Evolutionary conservation across 2,888 invertebrate species (phyloP).

Genomic region (Amblyjoppa fuscipennis): DNA sequence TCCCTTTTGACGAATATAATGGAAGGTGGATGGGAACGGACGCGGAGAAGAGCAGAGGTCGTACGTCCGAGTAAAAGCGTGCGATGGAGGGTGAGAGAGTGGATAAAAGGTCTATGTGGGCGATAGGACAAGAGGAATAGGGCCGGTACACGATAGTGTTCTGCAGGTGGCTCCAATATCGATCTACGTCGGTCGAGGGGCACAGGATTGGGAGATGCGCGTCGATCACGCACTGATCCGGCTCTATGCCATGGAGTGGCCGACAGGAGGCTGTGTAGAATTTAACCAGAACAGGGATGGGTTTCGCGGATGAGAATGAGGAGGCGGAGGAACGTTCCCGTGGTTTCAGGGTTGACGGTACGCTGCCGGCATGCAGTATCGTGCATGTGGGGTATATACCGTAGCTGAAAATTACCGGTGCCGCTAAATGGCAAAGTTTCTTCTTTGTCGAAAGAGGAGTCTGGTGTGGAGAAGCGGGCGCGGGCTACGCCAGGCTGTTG

Average conservation of each 20-base stretch:
- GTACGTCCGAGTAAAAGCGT: not conserved
- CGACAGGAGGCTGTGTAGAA: slow-evolving; percentile 47
- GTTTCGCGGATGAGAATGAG: slow-evolving; percentile 7
- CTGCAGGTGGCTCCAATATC: slow-evolving; percentile 50
- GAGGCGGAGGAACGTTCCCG: slow-evolving; percentile 10
- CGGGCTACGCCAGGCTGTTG: not conserved
- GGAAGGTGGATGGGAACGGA: not conserved
- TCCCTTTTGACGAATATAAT: not conserved
- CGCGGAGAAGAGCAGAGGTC: not conserved
- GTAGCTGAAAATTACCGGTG: slow-evolving; percentile 54
- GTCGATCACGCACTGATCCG: slow-evolving; percentile 63
- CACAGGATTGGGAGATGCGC: slow-evolving; percentile 27
- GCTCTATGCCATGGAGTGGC: slow-evolving; percentile 22
- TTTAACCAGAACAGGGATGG: slow-evolving; percentile 7
- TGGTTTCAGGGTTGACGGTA: slow-evolving; percentile 16
- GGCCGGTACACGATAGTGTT: slow-evolving; percentile 34
- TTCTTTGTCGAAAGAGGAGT: slow-evolving; percentile 74
- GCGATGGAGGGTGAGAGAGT: not conserved
- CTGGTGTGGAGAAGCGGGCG: slow-evolving; percentile 1
- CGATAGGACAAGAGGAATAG: slow-evolving; percentile 3
- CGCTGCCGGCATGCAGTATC: slow-evolving; percentile 13
- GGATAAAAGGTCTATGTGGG: slow-evolving; percentile 15
- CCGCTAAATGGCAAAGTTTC: slow-evolving; percentile 73
- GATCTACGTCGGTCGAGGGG: slow-evolving; percentile 34
- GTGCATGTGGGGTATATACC: slow-evolving; percentile 5